These are phyloP conservation scores for Hydropotes inermis DNA, from an alignment of 2,113 vertebrate genomes.

Conservation along the genomic window DNA sequence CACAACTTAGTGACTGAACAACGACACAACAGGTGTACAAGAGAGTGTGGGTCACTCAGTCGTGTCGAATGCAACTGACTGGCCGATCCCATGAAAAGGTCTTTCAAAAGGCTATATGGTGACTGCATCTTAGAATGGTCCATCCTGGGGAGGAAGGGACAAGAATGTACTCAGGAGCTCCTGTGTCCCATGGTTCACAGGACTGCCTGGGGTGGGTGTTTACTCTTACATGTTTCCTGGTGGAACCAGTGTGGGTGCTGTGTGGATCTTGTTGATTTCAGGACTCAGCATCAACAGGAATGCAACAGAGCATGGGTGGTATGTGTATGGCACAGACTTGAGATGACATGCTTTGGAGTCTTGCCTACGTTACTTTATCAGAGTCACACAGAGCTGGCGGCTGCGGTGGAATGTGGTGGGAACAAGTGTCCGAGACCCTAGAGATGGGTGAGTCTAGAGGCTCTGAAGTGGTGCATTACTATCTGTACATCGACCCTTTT, in stretches of 20 bases:
- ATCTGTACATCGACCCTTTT: accelerated
- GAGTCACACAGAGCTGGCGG: neutral
- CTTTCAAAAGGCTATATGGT: neutral
- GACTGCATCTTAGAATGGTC: neutral
- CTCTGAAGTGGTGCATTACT: accelerated
- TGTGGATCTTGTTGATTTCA: neutral
- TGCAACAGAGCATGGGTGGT: too few relatives aligned
- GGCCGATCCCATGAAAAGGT: neutral
- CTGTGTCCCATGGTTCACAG: neutral
- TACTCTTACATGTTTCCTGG: neutral
- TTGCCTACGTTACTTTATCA: accelerated
- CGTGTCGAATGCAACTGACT: accelerated
- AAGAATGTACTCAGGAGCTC: neutral
- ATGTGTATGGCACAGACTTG: accelerated
- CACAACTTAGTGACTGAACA: neutral
- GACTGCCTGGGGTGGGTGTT: accelerated
- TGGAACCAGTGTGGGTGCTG: accelerated
- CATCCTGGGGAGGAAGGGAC: accelerated
- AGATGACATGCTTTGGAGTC: neutral
- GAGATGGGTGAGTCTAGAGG: too few relatives aligned
- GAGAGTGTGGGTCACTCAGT: neutral
- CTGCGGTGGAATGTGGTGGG: too few relatives aligned
- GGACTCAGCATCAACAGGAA: neutral
- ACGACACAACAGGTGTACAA: neutral
- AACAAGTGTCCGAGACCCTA: neutral